phyloP scores from a whole-genome alignment of 2,888 invertebrate genomes.

The Erynnis tages region DNA sequence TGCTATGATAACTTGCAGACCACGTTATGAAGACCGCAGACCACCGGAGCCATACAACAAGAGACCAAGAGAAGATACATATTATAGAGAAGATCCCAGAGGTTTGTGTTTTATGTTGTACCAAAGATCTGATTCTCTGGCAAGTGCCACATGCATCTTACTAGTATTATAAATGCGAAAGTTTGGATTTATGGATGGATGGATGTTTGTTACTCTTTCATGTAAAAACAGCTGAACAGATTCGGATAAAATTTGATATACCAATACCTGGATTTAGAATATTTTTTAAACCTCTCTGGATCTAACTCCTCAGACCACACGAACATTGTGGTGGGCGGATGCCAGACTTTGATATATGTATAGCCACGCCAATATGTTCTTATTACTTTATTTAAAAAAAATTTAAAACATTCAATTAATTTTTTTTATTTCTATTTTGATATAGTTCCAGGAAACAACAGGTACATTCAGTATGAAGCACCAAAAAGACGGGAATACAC shows the following conservation, averaged over 20 bases:
- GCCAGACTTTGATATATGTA: no score
- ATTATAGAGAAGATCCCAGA: conserved; percentile 57
- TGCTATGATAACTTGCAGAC: conserved; percentile 27
- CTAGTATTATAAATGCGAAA: no score
- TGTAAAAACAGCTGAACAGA: no score
- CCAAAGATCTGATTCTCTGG: neutral
- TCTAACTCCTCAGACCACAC: no score
- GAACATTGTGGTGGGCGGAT: no score
- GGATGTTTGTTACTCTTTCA: no score
- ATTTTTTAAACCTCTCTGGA: no score
- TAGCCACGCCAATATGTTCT: no score
- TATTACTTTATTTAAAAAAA: neutral
- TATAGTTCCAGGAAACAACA: conserved; percentile 50
- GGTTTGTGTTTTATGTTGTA: conserved; percentile 39
- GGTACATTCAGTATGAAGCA: conserved; percentile 61
- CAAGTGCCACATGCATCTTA: no score
- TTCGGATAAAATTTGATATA: no score
- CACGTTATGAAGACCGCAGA: conserved; percentile 50
- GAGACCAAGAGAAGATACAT: conserved; percentile 55
- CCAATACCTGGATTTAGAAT: no score
- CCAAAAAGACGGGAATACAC: conserved; percentile 56
- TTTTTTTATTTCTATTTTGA: conserved; percentile 3
- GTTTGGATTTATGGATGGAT: no score
- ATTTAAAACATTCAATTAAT: conserved; percentile 1
- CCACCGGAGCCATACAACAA: conserved; percentile 54